A percentile compares a stretch with the other conserved stretches of the same genome.
Evolutionary conservation across 2,797 vertebrate genomes (phyloP).

Genomic region (Brotula barbata): DNA sequence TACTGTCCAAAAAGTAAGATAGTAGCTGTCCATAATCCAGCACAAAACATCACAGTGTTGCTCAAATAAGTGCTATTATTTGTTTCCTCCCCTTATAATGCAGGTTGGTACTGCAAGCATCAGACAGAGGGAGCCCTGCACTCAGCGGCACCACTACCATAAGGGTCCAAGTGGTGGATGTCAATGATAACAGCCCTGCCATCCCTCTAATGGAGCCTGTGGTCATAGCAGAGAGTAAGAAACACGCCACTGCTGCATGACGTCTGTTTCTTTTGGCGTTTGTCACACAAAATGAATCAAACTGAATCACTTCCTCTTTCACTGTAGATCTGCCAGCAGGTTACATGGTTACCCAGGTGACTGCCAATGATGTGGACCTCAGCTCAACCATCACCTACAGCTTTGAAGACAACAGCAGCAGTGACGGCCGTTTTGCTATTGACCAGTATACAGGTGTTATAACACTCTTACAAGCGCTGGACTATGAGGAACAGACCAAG

Average conservation of each 20-base stretch:
- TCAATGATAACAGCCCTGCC: constrained; percentile 89
- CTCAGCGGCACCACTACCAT: constrained; percentile 81
- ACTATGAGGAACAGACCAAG: constrained; percentile 83
- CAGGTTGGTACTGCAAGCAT: constrained; percentile 87
- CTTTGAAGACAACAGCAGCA: constrained; percentile 75
- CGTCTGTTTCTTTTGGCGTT: not conserved
- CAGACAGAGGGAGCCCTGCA: constrained; percentile 87
- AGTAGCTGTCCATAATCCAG: not conserved
- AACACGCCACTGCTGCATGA: too few species aligned
- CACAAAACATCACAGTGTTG: not conserved
- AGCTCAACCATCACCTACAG: constrained; percentile 84
- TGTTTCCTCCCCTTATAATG: constrained; percentile 2
- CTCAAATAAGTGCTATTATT: not conserved
- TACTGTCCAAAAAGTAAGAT: not conserved
- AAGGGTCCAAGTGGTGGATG: constrained; percentile 85
- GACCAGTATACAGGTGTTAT: constrained; percentile 82
- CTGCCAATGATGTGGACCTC: constrained; percentile 85
- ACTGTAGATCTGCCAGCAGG: constrained; percentile 85
- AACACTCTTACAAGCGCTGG: constrained; percentile 78
- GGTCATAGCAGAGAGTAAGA: constrained; percentile 88
- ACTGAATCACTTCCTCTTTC: not conserved
- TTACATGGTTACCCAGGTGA: constrained; percentile 81
- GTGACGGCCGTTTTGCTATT: constrained; percentile 81
- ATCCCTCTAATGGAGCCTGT: constrained; percentile 81
- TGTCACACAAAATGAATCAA: too few species aligned